Base-by-base conservation (phyloP, 2,888 invertebrate species). In the Neoscelio sp. region DNA sequence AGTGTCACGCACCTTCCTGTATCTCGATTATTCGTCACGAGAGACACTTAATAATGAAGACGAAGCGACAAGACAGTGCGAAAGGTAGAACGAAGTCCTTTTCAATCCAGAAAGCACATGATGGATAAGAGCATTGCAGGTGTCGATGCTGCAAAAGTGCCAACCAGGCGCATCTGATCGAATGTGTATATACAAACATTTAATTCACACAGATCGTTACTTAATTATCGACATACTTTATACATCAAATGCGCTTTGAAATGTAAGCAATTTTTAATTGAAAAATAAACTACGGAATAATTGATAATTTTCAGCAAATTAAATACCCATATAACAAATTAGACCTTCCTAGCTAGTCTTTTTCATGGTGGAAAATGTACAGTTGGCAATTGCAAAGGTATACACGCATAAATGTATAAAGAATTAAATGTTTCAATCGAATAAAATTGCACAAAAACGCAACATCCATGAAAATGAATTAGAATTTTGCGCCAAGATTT, bases 181-280 rank as follows among this genome's bases (percentile, higher is more conserved):
- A 70, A 67, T 76, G 42, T 64, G 48, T 74, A 82, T 84, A 82
- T 84, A 74, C 84, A 84, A 84, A 86, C 85, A 83, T 86, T 86
- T 86, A 85, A 86, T 86, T 86, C 82, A 73, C 42, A 52, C 81
- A 81, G 85, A 86, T 84, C 86, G 84, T 85, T 84, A 83, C 71
- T 71, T 62, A 48, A 23, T 77, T 42, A 48, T 54, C 80, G 54
- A 65, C 44, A 52, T 50, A 40, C 30, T 64, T 18, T 6, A 18
- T 28, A 12, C 38, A 13, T 71, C 64, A 54, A 62, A 56, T 30
- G 23, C 26, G n/a, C 17, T 12, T 18, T 46, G 54, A 73, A 65
- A 56, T 54, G 17, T 42, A 20, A 56, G 50, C 56, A 52, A 56
- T 10, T 56, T 38, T 35, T 13, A 52, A 64, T 33, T 50, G 60